Base-by-base conservation (phyloP, 2,888 invertebrate genomes). In the Entomobrya proxima region DNA sequence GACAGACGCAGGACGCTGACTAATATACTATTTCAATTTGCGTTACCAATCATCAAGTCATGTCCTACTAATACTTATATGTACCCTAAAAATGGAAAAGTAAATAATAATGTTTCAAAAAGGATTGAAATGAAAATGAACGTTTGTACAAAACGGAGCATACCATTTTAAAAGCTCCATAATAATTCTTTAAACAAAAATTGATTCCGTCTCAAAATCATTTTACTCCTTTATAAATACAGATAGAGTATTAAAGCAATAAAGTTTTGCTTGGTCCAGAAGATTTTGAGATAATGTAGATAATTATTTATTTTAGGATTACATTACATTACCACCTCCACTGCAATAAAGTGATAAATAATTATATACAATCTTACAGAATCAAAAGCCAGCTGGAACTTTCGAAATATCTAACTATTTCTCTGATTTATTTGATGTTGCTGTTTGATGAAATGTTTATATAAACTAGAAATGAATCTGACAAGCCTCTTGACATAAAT, bases 391-490 rank as follows among this genome's bases (percentile, higher is more conserved):
- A 80, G 80, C 52, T 80, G 69, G n/a, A 32, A 9, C 30, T 79
- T 50, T 7, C 27, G 13, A 44, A 35, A 69, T 44, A n/a, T n/a
- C n/a, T n/a, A n/a, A n/a, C 40, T 15, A 27, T 74, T 30, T 67
- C 18, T 35, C 24, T 32, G 40, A 69, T 64, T 32, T 2, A 37
- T 7, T 44, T 37, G 32, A 32, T 78, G 44, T 50, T 67, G 50
- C 52, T 47, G 32, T 1, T 67, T 79, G 35, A 37, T 50, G 64
- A 67, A 47, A 21, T 84, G 61, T 85, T 85, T 78, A 74, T 78
- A 72, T 27, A 85, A 84, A 47, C 58, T n/a, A 44, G 40, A 44
- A 78, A 85, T 61, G 78, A 58, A 67, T 64, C 35, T 50, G 47
- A 35, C n/a, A 35, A 30, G 44, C n/a, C 24, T 61, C 18, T 58